Base-by-base conservation (phyloP, 2,113 vertebrate species). In the Mystacornis crossleyi region DNA sequence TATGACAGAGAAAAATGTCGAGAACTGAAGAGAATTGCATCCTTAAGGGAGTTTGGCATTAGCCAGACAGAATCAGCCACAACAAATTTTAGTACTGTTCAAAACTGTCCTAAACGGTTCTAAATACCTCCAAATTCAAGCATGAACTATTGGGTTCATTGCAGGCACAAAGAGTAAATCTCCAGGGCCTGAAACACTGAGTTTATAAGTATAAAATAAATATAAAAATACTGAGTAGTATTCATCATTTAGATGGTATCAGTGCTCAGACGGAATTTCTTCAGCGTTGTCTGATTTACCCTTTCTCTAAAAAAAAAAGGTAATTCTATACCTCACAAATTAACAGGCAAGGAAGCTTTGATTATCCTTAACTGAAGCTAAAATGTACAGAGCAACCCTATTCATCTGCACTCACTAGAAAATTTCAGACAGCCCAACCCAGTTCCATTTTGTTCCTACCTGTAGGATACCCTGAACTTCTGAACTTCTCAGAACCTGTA, bases 271-370 rank as follows among this genome's bases (percentile, higher is more conserved):
- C 6, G 36, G 2, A 31, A 51, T 24, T 83, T 83, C 45, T 55
- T 23, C 11, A 73, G 34, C 6, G 0, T 25, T 81, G 8, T 36
- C 50, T 7, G 5, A 77, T 53, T 36, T 43, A 79, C 1, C 0
- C 10, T 65, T 53, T 40, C 19, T 67, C 40, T 7, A 45, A 31
- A 47, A 43, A 38, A 7, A 33, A 13, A 38, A 31, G 0, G 7
- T 4, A 28, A 84, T 65, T 34, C 6, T 57, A 5, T 21, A 40
- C 8, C 19, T 90, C 31, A 67, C 5, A 92, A 55, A 86, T 75
- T 61, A 85, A 51, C 23, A 74, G 14, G 8, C 7, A 42, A 71
- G 23, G 43, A 95, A 73, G 13, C 24, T 78, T 73, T 81, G 9
- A n/a, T 58, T 57, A 34, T 34, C 33, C 12, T 64, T 45, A 91